Evolutionary conservation across 2,113 vertebrate species (phyloP).

Genomic region (Notothenia rossii): DNA sequence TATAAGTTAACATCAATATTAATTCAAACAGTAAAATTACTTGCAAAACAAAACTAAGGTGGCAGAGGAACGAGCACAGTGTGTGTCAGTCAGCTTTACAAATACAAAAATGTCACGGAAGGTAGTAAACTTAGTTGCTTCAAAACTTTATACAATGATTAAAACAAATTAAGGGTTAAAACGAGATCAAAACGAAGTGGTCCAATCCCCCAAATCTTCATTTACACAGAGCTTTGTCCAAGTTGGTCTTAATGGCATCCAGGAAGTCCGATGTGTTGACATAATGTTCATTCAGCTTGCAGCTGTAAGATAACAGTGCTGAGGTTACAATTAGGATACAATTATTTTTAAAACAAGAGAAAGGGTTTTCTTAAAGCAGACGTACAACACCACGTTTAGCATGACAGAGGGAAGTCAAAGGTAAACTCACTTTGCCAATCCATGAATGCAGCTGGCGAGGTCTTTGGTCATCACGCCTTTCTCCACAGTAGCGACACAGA

Average conservation of each 20-base stretch:
- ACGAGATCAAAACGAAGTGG: no score
- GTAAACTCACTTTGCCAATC: slow-evolving; percentile 89
- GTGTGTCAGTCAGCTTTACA: slow-evolving; percentile 4
- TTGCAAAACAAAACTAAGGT: slow-evolving; percentile 24
- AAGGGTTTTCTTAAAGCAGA: neutral
- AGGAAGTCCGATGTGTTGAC: slow-evolving; percentile 96
- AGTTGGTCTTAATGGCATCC: slow-evolving; percentile 92
- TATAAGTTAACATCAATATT: slow-evolving; percentile 18
- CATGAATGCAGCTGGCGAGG: slow-evolving; percentile 94
- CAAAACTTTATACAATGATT: slow-evolving; percentile 31
- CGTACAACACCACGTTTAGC: no score
- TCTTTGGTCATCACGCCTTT: slow-evolving; percentile 96
- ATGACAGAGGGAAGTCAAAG: neutral
- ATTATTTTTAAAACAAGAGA: neutral
- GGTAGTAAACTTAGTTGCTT: slow-evolving; percentile 38
- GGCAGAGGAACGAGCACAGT: slow-evolving; percentile 7
- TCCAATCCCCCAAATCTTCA: slow-evolving; percentile 59
- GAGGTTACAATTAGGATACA: neutral
- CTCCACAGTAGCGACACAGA: slow-evolving; percentile 94
- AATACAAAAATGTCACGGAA: slow-evolving; percentile 42
- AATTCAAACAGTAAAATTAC: slow-evolving; percentile 22
- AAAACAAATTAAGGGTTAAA: slow-evolving; percentile 10
- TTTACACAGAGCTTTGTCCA: slow-evolving; percentile 91
- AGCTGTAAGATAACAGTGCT: slow-evolving; percentile 78
- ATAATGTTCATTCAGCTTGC: slow-evolving; percentile 93